phyloP scores from a whole-genome alignment of 2,797 vertebrate genomes.

The Xenops minutus region DNA sequence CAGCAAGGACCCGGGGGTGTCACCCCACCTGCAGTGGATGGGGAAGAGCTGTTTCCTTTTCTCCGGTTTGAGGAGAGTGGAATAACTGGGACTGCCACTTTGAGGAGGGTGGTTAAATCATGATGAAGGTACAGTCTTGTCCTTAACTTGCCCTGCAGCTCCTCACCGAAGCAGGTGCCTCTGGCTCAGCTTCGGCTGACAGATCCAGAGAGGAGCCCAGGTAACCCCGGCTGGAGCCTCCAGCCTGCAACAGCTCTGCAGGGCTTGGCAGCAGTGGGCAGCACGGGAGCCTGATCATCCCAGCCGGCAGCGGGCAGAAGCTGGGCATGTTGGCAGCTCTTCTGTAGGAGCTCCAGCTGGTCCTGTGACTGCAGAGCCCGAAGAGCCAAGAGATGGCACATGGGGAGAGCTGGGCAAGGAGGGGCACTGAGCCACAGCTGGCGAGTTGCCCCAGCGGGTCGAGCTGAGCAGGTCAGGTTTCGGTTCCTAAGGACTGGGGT shows the following conservation, averaged over 20 bases:
- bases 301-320: background rate
- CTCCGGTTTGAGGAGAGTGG: background rate
- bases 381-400: background rate
- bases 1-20: background rate
- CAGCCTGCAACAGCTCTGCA: background rate
- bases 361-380: background rate
- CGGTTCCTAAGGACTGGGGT: constrained; percentile 5
- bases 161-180: background rate
- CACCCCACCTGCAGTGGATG: fast-evolving
- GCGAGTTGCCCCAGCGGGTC: background rate
- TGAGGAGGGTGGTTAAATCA: background rate
- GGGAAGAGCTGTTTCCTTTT: background rate
- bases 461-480: constrained; percentile 13
- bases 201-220: background rate
- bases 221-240: background rate
- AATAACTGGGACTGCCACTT: fast-evolving
- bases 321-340: background rate
- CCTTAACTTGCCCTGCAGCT: background rate
- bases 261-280: background rate
- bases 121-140: background rate
- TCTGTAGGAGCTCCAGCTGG: background rate
- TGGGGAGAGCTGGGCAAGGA: fast-evolving
- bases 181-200: background rate
- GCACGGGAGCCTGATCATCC: fast-evolving
- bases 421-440: background rate